Conservation (phyloP, 2,797 vertebrate species). For the Gouania willdenowi region DNA sequence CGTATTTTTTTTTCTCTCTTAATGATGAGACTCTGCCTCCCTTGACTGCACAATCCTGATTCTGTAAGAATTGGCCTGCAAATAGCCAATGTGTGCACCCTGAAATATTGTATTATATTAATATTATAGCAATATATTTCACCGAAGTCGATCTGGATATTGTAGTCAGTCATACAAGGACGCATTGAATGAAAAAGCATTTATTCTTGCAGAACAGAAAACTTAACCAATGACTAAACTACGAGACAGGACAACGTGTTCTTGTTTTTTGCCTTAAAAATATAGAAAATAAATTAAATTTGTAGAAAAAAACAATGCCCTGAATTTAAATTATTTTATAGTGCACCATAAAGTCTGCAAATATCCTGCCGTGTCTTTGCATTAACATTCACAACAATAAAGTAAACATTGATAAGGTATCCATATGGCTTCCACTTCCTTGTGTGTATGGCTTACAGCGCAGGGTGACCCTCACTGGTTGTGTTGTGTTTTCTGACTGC, state of each 20-base stretch:
- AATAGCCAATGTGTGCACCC: too few relatives aligned
- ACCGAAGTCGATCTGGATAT: background rate
- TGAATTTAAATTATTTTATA: conserved; percentile 55
- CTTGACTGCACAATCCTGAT: too few relatives aligned
- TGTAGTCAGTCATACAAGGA: background rate
- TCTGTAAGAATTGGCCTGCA: too few relatives aligned
- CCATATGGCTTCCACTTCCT: conserved; percentile 67
- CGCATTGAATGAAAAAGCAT: conserved; percentile 75
- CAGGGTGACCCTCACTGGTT: conserved; percentile 41
- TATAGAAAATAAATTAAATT: conserved; percentile 72
- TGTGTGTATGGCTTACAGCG: conserved; percentile 29
- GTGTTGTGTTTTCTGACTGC: conserved; percentile 59
- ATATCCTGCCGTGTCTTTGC: conserved; percentile 41
- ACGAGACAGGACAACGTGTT: conserved; percentile 40
- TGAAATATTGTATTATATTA: too few relatives aligned
- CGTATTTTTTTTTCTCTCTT: too few relatives aligned
- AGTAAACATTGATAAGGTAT: conserved; percentile 24
- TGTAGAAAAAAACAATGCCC: conserved; percentile 78
- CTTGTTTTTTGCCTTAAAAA: conserved; percentile 49
- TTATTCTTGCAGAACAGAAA: conserved; percentile 78
- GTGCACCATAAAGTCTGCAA: too few relatives aligned
- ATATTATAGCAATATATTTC: too few relatives aligned
- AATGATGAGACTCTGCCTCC: too few relatives aligned
- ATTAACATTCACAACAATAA: conserved; percentile 25
- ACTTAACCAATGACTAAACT: conserved; percentile 49